Base-by-base conservation (phyloP, 2,113 vertebrate species). In the Reinhardtius hippoglossoides region DNA sequence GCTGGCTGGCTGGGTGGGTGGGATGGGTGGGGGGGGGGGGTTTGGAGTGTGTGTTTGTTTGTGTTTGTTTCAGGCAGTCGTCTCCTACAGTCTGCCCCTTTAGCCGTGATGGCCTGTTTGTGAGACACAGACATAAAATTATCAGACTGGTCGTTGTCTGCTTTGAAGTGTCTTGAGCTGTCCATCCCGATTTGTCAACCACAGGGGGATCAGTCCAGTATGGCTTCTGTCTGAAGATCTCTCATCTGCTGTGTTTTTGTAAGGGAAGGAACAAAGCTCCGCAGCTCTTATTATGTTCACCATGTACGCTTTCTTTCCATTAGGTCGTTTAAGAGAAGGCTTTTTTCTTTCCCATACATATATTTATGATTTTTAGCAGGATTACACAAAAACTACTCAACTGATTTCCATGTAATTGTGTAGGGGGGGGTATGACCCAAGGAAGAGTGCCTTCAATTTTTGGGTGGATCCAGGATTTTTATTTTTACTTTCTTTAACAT, bases 111-210 rank as follows among this genome's bases (percentile, higher is more conserved):
- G 87, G 90, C 87, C 91, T 87, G 89, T 92, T 92, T 92, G 87
- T 85, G 86, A 88, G 89, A 90, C 85, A 67, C 89, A 87, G 89
- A 92, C 83, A 88, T 90, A 87, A 91, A 92, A 93, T 93, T 88
- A 92, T 92, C 88, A 89, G 90, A 87, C 87, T 86, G 88, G 90
- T 89, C 58, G 75, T 83, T 78, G 87, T 88, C 88, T 87, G 83
- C 86, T 91, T 93, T 92, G 87, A 92, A 92, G 89, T 90, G 89
- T 92, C 84, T 90, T 89, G 89, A 89, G 88, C 89, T 93, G 92
- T 92, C 92, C 71, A 16, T 88, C 81, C 89, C 24, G 58, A 89
- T 93, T 89, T 89, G 85, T 93, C 92, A 90, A 83, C 84, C 82
- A 70, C 78, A 80, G 88, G 86, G 83, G 76, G 82, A 87, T 89